phyloP scores from a whole-genome alignment of 2,888 invertebrate species.

The Cataglyphis altisquamis region DNA sequence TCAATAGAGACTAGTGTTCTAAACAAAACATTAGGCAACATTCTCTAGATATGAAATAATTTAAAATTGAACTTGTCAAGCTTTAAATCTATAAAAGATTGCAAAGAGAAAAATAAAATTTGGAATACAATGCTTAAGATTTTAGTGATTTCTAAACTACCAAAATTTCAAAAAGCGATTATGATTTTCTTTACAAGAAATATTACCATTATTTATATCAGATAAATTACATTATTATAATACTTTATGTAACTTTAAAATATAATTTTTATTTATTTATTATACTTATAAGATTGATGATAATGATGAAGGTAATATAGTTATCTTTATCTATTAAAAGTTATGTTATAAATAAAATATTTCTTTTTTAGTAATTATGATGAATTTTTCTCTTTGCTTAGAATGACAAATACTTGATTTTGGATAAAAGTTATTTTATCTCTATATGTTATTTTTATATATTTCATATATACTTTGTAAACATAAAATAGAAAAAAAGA shows the following conservation, averaged over 20 bases:
- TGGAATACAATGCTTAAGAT: neutral
- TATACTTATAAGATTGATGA: neutral
- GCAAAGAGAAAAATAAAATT: neutral
- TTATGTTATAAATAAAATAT: constrained; percentile 13
- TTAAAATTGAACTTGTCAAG: neutral
- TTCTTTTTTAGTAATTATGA: neutral
- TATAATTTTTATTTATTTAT: neutral
- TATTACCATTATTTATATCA: constrained; percentile 7
- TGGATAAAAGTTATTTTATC: neutral
- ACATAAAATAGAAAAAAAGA: neutral
- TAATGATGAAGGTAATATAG: neutral
- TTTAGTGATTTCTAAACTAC: neutral
- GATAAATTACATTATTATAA: neutral
- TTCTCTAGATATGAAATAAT: neutral
- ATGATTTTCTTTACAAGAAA: neutral
- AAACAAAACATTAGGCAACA: neutral
- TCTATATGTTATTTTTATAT: neutral
- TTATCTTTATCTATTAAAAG: neutral
- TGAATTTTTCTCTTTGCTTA: neutral
- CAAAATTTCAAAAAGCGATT: neutral
- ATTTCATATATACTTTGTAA: neutral
- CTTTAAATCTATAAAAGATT: neutral
- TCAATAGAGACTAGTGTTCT: neutral
- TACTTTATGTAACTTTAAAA: neutral
- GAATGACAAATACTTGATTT: neutral